Evolutionary conservation across 2,113 vertebrate species (phyloP).

Genomic region (Lophochroa leadbeateri): DNA sequence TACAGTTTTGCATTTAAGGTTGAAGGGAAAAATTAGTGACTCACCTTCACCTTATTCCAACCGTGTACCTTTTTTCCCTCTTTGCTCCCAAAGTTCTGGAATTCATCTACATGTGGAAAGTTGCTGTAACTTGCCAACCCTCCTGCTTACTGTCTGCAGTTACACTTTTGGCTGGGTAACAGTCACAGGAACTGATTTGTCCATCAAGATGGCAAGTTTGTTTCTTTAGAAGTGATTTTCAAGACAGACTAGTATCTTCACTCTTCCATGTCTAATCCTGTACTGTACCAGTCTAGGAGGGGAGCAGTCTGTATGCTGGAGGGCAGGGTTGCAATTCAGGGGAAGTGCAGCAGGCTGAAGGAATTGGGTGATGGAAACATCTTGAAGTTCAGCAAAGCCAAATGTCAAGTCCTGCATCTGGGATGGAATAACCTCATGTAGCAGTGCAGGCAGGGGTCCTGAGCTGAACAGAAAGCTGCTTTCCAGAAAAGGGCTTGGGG

Average conservation of each 20-base stretch:
- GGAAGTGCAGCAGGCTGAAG: neutral
- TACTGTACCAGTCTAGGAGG: too few species aligned
- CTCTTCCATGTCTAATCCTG: neutral
- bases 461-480: neutral
- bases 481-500: neutral
- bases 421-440: neutral
- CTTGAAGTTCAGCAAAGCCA: neutral
- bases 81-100: neutral
- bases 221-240: neutral
- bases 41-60: neutral
- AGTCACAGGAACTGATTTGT: neutral
- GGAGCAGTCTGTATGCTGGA: neutral
- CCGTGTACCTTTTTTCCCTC: neutral
- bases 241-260: neutral
- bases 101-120: neutral
- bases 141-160: neutral
- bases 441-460: neutral
- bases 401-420: neutral
- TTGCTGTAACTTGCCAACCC: neutral
- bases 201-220: neutral
- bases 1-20: neutral
- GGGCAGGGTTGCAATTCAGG: neutral
- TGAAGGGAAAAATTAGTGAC: neutral
- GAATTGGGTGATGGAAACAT: neutral
- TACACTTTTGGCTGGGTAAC: neutral